These are phyloP conservation scores for Tetramorium alpestre DNA, from an alignment of 1,140 invertebrate species.

Conservation along the genomic window DNA sequence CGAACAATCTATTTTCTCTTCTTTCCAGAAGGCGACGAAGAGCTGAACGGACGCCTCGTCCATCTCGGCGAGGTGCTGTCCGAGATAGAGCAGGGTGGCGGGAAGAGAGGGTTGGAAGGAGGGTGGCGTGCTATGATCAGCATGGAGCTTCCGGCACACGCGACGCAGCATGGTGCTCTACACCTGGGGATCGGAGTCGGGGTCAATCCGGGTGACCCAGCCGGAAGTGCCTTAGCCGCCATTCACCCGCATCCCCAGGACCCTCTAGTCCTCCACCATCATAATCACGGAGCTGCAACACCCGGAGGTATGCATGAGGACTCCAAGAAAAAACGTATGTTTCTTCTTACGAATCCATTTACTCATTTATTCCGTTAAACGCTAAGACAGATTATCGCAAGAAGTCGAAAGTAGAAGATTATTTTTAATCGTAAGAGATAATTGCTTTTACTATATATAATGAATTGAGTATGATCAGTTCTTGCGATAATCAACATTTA, in stretches of 20 bases:
- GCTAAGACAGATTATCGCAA: constrained; percentile 22
- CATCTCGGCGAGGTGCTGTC: constrained; percentile 75
- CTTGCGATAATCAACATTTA: constrained; percentile 31
- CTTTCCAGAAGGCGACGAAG: constrained; percentile 68
- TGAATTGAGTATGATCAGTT: neutral
- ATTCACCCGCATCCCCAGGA: constrained; percentile 83
- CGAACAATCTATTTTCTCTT: neutral
- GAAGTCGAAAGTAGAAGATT: neutral
- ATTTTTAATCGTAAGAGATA: neutral
- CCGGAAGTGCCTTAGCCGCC: constrained; percentile 79
- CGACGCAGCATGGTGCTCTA: constrained; percentile 82
- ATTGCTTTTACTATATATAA: neutral
- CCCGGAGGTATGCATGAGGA: constrained; percentile 85
- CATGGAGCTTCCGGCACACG: constrained; percentile 83
- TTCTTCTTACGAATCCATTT: constrained; percentile 81
- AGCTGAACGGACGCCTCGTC: constrained; percentile 76
- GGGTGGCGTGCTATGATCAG: constrained; percentile 84
- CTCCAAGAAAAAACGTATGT: constrained; percentile 85
- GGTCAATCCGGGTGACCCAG: constrained; percentile 80
- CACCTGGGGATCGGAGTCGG: constrained; percentile 81
- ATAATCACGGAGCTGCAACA: constrained; percentile 79
- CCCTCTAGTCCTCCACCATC: constrained; percentile 80
- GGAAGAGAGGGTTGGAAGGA: constrained; percentile 75
- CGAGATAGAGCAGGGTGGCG: constrained; percentile 77
- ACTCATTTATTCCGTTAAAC: neutral